Percentiles rank a stretch among this genome's conserved stretches.
phyloP scores from a whole-genome alignment of 2,888 invertebrate genomes.

The Idaea biselata region DNA sequence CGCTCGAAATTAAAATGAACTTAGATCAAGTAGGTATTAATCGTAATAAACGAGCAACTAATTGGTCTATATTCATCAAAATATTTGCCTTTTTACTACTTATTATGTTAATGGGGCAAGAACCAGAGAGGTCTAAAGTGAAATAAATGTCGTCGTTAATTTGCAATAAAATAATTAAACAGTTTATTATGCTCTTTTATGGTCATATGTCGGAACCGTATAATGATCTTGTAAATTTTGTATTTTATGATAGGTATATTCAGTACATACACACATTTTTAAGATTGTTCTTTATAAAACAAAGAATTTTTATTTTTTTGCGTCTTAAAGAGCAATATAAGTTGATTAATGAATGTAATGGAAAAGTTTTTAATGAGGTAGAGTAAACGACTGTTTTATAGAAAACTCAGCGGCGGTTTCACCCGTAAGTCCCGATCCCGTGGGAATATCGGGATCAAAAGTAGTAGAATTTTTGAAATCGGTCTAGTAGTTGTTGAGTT shows the following conservation, averaged over 20 bases:
- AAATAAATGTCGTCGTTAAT: constrained; percentile 53
- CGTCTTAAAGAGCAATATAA: not conserved
- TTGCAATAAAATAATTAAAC: constrained; percentile 51
- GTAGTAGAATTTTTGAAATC: no score
- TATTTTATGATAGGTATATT: constrained; percentile 43
- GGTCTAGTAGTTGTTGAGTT: no score
- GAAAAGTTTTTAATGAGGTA: no score
- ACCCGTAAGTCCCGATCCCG: no score
- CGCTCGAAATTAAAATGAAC: not conserved
- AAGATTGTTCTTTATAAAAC: constrained; percentile 10
- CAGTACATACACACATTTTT: constrained; percentile 21
- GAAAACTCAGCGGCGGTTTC: no score
- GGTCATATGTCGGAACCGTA: constrained; percentile 40
- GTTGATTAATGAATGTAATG: not conserved
- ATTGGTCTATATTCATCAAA: not conserved
- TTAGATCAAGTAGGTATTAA: not conserved
- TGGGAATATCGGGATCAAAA: no score
- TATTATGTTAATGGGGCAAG: constrained; percentile 19
- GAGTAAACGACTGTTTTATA: no score
- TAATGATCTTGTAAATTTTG: constrained; percentile 57
- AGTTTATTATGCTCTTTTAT: constrained; percentile 51
- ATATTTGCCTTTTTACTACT: not conserved
- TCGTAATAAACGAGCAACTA: not conserved
- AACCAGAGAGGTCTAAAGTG: constrained; percentile 33
- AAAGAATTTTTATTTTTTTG: constrained; percentile 5